Percentiles rank a stretch among this genome's conserved stretches.
Evolutionary conservation across 2,888 invertebrate genomes (phyloP).

Genomic region (Lissocephala sabroskyi): DNA sequence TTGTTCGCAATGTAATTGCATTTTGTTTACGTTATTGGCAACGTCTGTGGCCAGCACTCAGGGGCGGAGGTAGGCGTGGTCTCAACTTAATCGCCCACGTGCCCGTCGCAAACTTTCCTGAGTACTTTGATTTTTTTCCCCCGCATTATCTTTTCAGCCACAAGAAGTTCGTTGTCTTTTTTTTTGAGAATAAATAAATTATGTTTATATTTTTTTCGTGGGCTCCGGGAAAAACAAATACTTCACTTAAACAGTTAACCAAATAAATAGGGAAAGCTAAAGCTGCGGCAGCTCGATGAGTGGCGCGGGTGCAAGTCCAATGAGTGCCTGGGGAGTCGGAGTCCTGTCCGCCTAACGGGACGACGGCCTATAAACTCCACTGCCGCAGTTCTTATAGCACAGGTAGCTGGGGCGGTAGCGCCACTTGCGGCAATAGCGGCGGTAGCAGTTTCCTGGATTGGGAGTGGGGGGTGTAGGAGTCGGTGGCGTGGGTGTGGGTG

Average conservation of each 20-base stretch:
- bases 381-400: slow-evolving; percentile 45
- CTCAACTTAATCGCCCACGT: too few species aligned
- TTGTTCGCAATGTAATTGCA: slow-evolving; percentile 49
- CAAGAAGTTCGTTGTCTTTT: too few species aligned
- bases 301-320: neutral
- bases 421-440: slow-evolving; percentile 56
- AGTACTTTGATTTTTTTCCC: too few species aligned
- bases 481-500: slow-evolving; percentile 8
- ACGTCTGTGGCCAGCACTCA: neutral
- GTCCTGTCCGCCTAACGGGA: slow-evolving; percentile 32
- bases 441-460: slow-evolving; percentile 41
- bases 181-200: too few species aligned
- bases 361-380: too few species aligned
- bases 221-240: slow-evolving; percentile 34
- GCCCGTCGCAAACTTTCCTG: too few species aligned
- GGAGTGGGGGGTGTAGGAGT: slow-evolving; percentile 28
- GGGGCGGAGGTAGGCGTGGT: too few species aligned
- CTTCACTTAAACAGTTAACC: slow-evolving; percentile 32
- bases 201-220: too few species aligned
- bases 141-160: too few species aligned
- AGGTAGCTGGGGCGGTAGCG: slow-evolving; percentile 43
- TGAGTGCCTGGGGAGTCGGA: neutral
- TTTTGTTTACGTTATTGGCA: slow-evolving; percentile 33
- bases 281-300: slow-evolving; percentile 1
- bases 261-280: slow-evolving; percentile 15